Evolutionary conservation across 2,113 vertebrate genomes (phyloP).

Genomic region (Otus sunia): DNA sequence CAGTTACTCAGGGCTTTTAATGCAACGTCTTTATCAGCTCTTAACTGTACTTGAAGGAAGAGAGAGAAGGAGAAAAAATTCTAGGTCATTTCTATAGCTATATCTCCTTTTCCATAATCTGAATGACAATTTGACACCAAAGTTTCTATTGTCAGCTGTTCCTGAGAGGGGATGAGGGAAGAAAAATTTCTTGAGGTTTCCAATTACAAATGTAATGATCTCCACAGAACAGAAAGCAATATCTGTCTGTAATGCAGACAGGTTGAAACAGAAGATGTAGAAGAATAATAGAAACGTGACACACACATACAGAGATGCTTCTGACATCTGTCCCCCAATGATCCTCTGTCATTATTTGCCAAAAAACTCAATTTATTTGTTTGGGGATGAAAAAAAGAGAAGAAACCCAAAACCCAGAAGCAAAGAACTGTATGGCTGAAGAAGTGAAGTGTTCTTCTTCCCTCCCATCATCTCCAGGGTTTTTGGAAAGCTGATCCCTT

Average conservation of each 20-base stretch:
- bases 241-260: constrained; percentile 58
- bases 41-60: constrained; percentile 3
- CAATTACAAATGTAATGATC: constrained; percentile 67
- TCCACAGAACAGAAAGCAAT: constrained; percentile 12
- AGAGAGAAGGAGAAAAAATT: background rate
- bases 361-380: constrained; percentile 55
- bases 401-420: background rate
- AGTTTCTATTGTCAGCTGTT: constrained; percentile 47
- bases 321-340: constrained; percentile 40
- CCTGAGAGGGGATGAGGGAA: background rate
- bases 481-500: background rate
- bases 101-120: constrained; percentile 6
- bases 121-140: constrained; percentile 31
- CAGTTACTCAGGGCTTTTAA: background rate
- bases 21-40: background rate
- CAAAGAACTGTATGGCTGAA: background rate
- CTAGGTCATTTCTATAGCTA: background rate
- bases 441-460: background rate
- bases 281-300: constrained; percentile 23
- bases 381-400: background rate
- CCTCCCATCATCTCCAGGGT: background rate
- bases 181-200: constrained; percentile 47
- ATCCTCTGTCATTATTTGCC: constrained; percentile 50
- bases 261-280: constrained; percentile 49
- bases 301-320: background rate